Conservation (phyloP, 2,797 vertebrate species). For the Pseudomugil gertrudae region DNA sequence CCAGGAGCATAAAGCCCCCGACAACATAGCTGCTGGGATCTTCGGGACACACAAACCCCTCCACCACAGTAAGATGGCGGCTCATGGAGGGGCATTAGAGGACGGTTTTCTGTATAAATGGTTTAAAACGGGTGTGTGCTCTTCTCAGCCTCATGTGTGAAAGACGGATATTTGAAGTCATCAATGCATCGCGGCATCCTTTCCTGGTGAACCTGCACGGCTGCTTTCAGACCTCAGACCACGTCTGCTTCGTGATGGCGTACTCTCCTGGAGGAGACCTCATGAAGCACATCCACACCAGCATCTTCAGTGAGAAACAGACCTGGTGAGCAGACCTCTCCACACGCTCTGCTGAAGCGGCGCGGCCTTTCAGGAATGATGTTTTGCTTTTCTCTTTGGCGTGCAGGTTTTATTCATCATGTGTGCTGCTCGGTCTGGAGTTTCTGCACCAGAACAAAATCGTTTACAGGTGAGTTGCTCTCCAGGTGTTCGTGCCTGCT, state of each 20-base stretch:
- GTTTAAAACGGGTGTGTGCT: background rate
- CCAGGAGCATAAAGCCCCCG: too few species aligned
- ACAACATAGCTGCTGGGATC: too few species aligned
- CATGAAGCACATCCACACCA: constrained; percentile 93
- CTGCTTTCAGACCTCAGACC: constrained; percentile 92
- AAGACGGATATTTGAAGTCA: constrained; percentile 92
- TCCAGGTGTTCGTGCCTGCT: background rate
- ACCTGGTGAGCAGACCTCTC: constrained; percentile 75
- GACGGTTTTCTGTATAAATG: too few species aligned
- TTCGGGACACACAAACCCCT: too few species aligned
- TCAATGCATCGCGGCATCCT: constrained; percentile 87
- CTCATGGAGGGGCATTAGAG: too few species aligned
- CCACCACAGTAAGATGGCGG: too few species aligned
- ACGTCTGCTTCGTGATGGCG: constrained; percentile 94
- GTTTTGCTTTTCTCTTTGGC: background rate
- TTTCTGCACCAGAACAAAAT: constrained; percentile 93
- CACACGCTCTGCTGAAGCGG: background rate
- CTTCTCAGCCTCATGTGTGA: constrained; percentile 89
- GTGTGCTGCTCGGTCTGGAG: constrained; percentile 93
- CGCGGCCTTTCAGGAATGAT: background rate
- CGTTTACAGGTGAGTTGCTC: constrained; percentile 88
- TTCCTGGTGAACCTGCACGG: constrained; percentile 95
- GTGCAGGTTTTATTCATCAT: constrained; percentile 91
- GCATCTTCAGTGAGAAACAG: constrained; percentile 87
- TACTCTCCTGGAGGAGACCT: constrained; percentile 95